Evolutionary conservation across 2,888 invertebrate species (phyloP).

Genomic region (Hemithea aestivaria): DNA sequence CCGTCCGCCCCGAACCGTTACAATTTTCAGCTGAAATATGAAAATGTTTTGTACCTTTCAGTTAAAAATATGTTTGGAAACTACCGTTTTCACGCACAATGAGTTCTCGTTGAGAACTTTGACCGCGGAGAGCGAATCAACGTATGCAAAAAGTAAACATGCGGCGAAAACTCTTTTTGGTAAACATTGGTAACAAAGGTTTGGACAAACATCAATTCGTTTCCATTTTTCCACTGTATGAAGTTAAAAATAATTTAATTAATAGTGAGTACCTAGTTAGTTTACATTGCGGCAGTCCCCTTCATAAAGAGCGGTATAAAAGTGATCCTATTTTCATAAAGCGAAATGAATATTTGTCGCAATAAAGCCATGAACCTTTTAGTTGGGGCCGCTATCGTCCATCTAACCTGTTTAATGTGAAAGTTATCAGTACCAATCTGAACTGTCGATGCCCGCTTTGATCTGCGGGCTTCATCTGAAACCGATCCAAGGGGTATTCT

Average conservation of each 20-base stretch:
- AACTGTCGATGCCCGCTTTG: conserved; percentile 50
- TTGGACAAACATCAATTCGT: background rate
- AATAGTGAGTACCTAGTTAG: no score
- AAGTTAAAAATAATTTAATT: no score
- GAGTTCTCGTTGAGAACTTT: conserved; percentile 62
- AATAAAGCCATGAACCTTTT: conserved; percentile 12
- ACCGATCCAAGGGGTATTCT: conserved; percentile 33
- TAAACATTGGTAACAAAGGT: conserved; percentile 7
- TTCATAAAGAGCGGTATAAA: no score
- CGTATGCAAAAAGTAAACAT: conserved; percentile 13
- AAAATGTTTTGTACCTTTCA: conserved; percentile 71
- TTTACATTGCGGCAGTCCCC: no score
- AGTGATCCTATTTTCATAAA: no score
- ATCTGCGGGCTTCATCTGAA: conserved; percentile 42
- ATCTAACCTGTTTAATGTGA: conserved; percentile 34
- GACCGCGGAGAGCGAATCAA: conserved; percentile 38
- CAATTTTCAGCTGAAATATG: conserved; percentile 73
- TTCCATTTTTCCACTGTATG: no score
- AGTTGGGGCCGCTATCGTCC: conserved; percentile 17
- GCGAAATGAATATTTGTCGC: conserved; percentile 9
- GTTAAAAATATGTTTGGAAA: conserved; percentile 70
- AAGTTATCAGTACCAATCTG: conserved; percentile 42
- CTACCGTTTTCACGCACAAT: conserved; percentile 74
- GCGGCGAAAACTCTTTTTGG: conserved; percentile 3
- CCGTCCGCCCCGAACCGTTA: conserved; percentile 54